phyloP scores from a whole-genome alignment of 2,888 invertebrate genomes.

The Teleiodes luculella region DNA sequence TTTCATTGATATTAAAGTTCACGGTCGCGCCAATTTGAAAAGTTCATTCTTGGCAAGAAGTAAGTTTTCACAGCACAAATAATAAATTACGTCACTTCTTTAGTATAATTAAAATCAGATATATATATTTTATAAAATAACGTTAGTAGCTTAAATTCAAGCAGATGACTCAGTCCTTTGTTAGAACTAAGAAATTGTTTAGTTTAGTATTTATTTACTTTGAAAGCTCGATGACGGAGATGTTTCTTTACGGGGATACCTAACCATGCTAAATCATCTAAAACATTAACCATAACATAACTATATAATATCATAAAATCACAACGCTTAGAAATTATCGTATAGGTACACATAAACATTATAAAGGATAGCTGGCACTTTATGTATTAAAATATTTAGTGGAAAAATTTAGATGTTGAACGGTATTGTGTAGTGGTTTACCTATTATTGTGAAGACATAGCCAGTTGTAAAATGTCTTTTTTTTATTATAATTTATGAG shows the following conservation, averaged over 20 bases:
- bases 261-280: neutral
- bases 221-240: neutral
- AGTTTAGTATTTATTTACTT: too few species aligned
- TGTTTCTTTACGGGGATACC: neutral
- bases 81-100: too few species aligned
- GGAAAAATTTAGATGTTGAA: slow-evolving; percentile 50
- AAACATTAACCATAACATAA: slow-evolving; percentile 18
- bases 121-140: too few species aligned
- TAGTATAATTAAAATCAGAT: too few species aligned
- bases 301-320: slow-evolving; percentile 37
- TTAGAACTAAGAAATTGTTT: too few species aligned
- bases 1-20: neutral
- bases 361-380: slow-evolving; percentile 66
- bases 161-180: too few species aligned
- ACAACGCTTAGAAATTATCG: slow-evolving; percentile 46
- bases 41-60: neutral
- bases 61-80: too few species aligned
- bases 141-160: too few species aligned
- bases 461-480: neutral
- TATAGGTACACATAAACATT: slow-evolving; percentile 56
- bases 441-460: slow-evolving; percentile 10
- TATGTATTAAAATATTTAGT: slow-evolving; percentile 53
- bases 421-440: slow-evolving; percentile 31
- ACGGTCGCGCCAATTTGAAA: neutral
- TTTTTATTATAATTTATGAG: neutral